Evolutionary conservation across 2,113 vertebrate genomes (phyloP).

Genomic region (mouse (Mus musculus)): GRCm39 chr4:114526001-114526500

Average conservation of each 20-base stretch:
- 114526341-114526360: neutral
- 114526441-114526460: neutral
- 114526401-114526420: neutral
- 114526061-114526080: neutral
- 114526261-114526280: constrained; percentile 9
- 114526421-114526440: constrained; percentile 21
- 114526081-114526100: neutral
- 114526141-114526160: neutral
- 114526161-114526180: neutral
- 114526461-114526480: constrained; percentile 35
- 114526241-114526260: neutral
- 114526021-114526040: neutral
- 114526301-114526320: neutral
- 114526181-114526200: neutral
- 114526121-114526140: neutral
- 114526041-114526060: neutral
- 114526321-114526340: neutral
- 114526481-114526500: neutral
- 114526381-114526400: constrained; percentile 1
- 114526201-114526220: neutral
- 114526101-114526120: neutral
- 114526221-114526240: neutral
- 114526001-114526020: neutral
- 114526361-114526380: constrained; percentile 50
- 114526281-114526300: neutral